Conservation (phyloP, 2,797 vertebrate genomes). For the Dendrocincla fuliginosa region DNA sequence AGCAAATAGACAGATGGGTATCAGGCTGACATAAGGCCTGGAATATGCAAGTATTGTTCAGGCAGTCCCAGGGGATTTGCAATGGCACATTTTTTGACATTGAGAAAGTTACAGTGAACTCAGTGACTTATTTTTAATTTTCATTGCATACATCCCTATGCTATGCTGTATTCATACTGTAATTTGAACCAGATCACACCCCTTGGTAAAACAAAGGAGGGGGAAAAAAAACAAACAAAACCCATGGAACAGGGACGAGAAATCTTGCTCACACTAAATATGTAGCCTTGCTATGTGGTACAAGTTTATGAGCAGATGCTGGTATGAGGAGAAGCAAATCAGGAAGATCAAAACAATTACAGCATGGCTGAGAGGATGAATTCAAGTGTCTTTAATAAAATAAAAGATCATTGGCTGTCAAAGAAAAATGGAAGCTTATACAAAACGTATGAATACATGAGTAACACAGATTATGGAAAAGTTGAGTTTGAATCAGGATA, state of each 20-base stretch:
- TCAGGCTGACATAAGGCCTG: conserved; percentile 32
- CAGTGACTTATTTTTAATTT: conserved; percentile 41
- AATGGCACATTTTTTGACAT: conserved; percentile 17
- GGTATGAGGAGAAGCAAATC: neutral
- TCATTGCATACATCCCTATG: neutral
- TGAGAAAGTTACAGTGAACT: conserved; percentile 2
- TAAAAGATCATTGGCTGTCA: neutral
- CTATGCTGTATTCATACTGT: neutral
- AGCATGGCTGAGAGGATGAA: neutral
- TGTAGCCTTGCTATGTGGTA: neutral
- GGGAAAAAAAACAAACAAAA: neutral
- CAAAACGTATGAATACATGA: neutral
- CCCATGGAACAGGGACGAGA: neutral
- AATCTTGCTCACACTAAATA: neutral
- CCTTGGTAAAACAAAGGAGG: neutral
- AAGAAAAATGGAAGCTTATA: neutral
- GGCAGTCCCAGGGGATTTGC: conserved; percentile 16
- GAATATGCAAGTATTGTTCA: conserved; percentile 30
- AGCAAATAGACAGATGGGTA: neutral
- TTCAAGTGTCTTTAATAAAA: neutral
- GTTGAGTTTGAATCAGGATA: neutral
- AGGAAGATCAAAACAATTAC: neutral
- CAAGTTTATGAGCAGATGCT: neutral
- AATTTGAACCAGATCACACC: conserved; percentile 4
- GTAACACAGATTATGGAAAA: neutral